Base-by-base conservation (phyloP, 53 echinoderm and acorn worm genomes). In the Temnopleurus reevesii region DNA sequence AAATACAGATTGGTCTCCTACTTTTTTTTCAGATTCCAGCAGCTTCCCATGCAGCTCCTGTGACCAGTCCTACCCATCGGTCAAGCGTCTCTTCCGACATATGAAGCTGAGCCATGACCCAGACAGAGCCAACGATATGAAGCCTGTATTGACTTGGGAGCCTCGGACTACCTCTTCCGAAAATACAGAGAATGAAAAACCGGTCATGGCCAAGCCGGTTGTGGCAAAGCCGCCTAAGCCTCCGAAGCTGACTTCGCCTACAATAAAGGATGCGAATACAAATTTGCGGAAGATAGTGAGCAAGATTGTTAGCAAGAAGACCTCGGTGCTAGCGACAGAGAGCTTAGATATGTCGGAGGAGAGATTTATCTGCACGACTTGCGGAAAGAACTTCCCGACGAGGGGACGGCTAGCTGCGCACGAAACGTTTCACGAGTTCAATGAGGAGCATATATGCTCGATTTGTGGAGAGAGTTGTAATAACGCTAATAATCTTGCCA, bases 361-460 rank as follows among this genome's bases (percentile, higher is more conserved):
- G 71, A 26, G 71, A 18, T 87, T 66, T 27, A 87, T 87, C 55
- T 87, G 88, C 53, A 66, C 71, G 5, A 87, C 88, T 4, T 87
- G 88, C 12, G 88, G 88, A 8, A 87, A 87, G 71, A 87, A 87
- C 88, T 87, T 87, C 53, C 88, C 66, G 9, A 87, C 88, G 17
- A 38, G 88, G 2, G 88, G 88, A 9, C 44, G 88, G 24, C 53
- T 87, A 28, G 88, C 88, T 21, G 88, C 88, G 0, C 88, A 87
- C 28, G 88, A 87, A 27, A 87, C 88, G 28, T 87, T 87, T 23
- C 88, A 87, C 47, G 88, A 87, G 9, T 87, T 47, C 88, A 64
- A 35, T 33, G 45, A 64, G 19, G 88, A 87, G 35, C 88, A 66
- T 35, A 53, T 47, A 18, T 87, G 88, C 31, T 31, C 31, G 21